These are phyloP conservation scores for Phthorimaea operculella DNA, from an alignment of 1,140 invertebrate species.

Conservation along the genomic window DNA sequence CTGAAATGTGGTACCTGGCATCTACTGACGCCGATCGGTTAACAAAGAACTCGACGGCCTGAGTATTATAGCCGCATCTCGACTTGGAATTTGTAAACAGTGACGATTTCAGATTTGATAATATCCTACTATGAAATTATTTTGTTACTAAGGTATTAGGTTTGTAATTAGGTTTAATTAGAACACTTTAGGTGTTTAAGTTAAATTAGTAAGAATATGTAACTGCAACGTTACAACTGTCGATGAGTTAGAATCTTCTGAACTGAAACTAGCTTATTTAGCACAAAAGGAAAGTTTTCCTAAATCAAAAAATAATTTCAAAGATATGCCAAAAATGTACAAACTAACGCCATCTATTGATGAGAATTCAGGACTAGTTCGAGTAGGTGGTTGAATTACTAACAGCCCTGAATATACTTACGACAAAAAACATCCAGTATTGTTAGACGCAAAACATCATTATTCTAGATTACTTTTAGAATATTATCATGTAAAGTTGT, in stretches of 20 bases:
- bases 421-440: not conserved
- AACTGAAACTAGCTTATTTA: not conserved
- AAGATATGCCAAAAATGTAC: slow-evolving; percentile 2
- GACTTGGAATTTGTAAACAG: too few relatives aligned
- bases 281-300: slow-evolving; percentile 6
- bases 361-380: slow-evolving; percentile 4
- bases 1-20: too few relatives aligned
- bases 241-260: slow-evolving; percentile 1
- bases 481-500: not conserved
- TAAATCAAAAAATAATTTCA: slow-evolving; percentile 4
- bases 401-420: not conserved
- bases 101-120: too few relatives aligned
- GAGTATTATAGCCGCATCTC: too few relatives aligned
- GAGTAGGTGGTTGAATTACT: slow-evolving; percentile 6
- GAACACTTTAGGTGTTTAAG: too few relatives aligned
- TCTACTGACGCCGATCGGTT: too few relatives aligned
- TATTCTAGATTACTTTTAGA: slow-evolving; percentile 5
- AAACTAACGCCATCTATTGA: slow-evolving; percentile 8
- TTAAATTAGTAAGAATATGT: too few relatives aligned
- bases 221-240: too few relatives aligned
- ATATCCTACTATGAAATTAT: too few relatives aligned
- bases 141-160: too few relatives aligned
- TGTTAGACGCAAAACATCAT: not conserved
- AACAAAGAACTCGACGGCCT: too few relatives aligned
- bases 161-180: too few relatives aligned